Evolutionary conservation across 2,113 vertebrate species (phyloP), one percentile per base, ranked within the genome.

Genomic region (Carassius carassius): DNA sequence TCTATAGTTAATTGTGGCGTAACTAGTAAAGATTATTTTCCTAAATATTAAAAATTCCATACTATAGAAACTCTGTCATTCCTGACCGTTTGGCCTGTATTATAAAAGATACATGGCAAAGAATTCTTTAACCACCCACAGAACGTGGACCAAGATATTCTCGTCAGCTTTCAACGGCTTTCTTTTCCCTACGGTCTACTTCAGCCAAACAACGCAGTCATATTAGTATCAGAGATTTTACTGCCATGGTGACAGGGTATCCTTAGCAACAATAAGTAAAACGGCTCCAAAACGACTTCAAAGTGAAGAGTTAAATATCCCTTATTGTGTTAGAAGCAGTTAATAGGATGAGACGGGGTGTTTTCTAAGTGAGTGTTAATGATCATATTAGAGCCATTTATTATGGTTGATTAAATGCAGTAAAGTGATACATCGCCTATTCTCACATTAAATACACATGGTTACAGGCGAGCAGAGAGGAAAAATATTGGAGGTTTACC

Each of bases 221-320:
- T 65, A 83, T 87, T 85, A 82, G 25, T 47, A 84, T 84, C 76
- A 76, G 56, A 56, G 54, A 41, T 81, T 88, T 78, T 51, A 83
- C 74, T 76, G 51, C 73, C 60, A 81, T 86, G 78, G 85, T 87
- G 32, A 62, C 29, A 58, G 74, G 16, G 85, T 89, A 80, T 87
- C 87, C 84, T 80, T 87, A 85, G 88, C 69, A 89, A 88, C 88
- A 35, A 84, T 17, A 89, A 81, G 63, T 72, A 74, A 77, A 76
- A 89, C 62, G 62, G 73, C 41, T 58, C 3, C 9, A 17, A 84
- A 69, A 41, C 32, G 23, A 23, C 72, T 60, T 87, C 29, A 65
- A 60, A 69, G 54, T 29, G 4, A 29, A 32, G 17, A 41, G 19
- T 79, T 70, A 78, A 84, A 78, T 69, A 78, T 69, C 62, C 29